Conservation (phyloP, 1,140 invertebrate genomes). For the Calosoma granatense region DNA sequence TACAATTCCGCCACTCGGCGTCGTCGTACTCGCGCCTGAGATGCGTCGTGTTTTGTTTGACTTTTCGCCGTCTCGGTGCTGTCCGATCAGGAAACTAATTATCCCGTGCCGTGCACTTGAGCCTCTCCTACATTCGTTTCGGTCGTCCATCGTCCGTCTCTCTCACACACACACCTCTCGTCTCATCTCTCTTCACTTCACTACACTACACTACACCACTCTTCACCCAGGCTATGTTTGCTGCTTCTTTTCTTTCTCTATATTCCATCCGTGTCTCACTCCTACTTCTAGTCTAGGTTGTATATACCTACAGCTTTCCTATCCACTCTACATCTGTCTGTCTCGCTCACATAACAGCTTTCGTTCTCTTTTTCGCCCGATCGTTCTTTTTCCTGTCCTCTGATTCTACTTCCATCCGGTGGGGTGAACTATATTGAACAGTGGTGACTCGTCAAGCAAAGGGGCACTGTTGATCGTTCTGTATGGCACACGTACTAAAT, state of each 20-base stretch:
- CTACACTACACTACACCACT: too few species aligned
- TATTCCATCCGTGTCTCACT: neutral
- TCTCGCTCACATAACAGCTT: neutral
- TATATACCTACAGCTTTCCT: too few species aligned
- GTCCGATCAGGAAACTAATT: slow-evolving; percentile 33
- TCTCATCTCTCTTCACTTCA: too few species aligned
- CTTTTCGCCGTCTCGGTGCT: slow-evolving; percentile 11
- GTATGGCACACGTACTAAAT: too few species aligned
- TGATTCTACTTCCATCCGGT: too few species aligned
- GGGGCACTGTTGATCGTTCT: too few species aligned
- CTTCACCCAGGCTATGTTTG: too few species aligned
- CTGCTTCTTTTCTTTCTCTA: neutral
- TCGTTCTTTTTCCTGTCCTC: neutral
- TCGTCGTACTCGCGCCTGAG: neutral
- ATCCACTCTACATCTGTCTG: neutral
- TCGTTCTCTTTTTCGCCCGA: neutral
- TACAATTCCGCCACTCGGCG: neutral
- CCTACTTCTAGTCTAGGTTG: neutral
- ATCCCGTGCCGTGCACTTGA: slow-evolving; percentile 24
- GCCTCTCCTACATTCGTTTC: slow-evolving; percentile 14
- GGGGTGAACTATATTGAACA: too few species aligned
- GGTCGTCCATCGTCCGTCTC: neutral
- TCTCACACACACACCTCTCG: too few species aligned
- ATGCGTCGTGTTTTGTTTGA: slow-evolving; percentile 12
- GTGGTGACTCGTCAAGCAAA: too few species aligned